Percentiles rank a stretch among this genome's conserved stretches.
These are phyloP conservation scores for Archegozetes longisetosus DNA, from an alignment of 1,140 invertebrate genomes.

Conservation along the genomic window DNA sequence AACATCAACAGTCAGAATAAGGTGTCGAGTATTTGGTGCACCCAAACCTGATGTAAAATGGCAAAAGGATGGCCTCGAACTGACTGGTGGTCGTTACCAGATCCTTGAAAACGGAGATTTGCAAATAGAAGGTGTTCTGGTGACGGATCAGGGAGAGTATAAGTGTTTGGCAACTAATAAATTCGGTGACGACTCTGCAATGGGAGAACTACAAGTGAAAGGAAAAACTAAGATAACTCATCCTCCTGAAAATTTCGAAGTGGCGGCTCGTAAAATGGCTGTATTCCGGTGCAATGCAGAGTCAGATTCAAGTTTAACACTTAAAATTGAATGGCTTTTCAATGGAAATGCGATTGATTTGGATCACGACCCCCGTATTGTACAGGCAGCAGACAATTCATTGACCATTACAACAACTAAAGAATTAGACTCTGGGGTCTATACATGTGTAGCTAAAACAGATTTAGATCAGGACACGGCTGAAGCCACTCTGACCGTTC, in stretches of 20 bases:
- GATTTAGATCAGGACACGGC: constrained; percentile 65
- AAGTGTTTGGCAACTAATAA: constrained; percentile 84
- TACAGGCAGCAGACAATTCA: constrained; percentile 55
- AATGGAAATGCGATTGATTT: constrained; percentile 73
- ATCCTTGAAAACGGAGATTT: constrained; percentile 60
- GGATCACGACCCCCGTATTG: constrained; percentile 52
- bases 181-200: constrained; percentile 58
- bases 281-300: constrained; percentile 87
- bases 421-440: constrained; percentile 81
- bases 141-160: constrained; percentile 71
- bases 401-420: constrained; percentile 82
- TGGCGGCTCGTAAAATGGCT: constrained; percentile 66
- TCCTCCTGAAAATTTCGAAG: constrained; percentile 73
- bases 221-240: constrained; percentile 65
- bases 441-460: constrained; percentile 88
- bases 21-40: constrained; percentile 85
- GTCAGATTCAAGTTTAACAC: constrained; percentile 54
- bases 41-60: constrained; percentile 88
- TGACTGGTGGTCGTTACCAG: constrained; percentile 65
- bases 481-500: constrained; percentile 74
- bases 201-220: constrained; percentile 62
- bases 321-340: constrained; percentile 73
- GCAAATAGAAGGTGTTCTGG: constrained; percentile 60
- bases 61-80: constrained; percentile 58
- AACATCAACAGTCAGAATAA: constrained; percentile 59